Evolutionary conservation across 2,797 vertebrate genomes (phyloP), one percentile per base, ranked within the genome.

Genomic region (Glossophaga mutica): DNA sequence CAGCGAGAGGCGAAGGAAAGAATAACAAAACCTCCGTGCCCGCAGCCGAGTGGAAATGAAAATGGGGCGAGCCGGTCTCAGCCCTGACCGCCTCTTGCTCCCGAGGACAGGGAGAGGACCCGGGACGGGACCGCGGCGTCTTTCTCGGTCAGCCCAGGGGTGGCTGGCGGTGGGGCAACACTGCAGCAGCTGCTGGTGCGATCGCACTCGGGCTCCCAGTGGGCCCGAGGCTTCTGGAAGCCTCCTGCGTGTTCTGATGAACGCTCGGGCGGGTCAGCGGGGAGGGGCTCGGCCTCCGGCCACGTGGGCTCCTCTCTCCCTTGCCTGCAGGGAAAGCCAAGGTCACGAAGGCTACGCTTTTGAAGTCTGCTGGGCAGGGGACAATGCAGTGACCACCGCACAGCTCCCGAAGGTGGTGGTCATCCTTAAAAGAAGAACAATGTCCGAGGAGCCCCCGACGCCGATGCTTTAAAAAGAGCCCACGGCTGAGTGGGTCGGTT

Each of bases 281-380:
- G 0, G 1, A 48, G 91, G 19, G 42, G 24, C 3, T 3, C 0
- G 7, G 52, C 44, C 4, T 29, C 21, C 4, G 55, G 57, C 46
- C 37, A 11, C 19, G 24, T 1, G 1, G 0, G 0, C 9, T n/a
- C 6, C 44, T 88, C 42, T 62, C 42, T 62, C 32, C 34, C 6
- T 42, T 0, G 10, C 18, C 79, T 46, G 9, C 22, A 84, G 74
- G 59, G n/a, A 24, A 90, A 34, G 79, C 9, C 1, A 1, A 46
- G 22, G 21, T 15, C 10, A 0, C 0, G 1, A n/a, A 67, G 46
- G 34, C 34, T 0, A 6, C n/a, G 2, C 5, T 42, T 50, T 5
- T 3, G 11, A 87, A 71, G 76, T 62, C n/a, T 59, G 50, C 52
- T 19, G 39, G n/a, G 9, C 21, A 76, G 2, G 24, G 3, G 11